Conservation (phyloP, 2,797 vertebrate genomes). For the Varecia variegata region DNA sequence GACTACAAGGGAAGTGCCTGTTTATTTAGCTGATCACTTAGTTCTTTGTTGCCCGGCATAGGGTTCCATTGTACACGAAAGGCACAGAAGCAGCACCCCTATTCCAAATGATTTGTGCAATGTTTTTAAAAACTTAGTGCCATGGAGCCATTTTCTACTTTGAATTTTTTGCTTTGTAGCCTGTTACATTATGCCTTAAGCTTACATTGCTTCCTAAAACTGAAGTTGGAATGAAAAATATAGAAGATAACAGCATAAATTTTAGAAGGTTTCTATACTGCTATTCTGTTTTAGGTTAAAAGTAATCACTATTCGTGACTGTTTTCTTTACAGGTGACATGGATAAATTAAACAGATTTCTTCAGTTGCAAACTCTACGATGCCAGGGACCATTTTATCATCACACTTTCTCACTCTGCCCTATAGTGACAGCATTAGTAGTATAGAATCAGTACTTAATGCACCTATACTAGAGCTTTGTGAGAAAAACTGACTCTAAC, state of each 20-base stretch:
- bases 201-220: neutral
- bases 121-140: neutral
- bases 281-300: neutral
- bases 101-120: slow-evolving; percentile 33
- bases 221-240: neutral
- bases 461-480: neutral
- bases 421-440: neutral
- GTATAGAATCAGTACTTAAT: neutral
- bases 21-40: slow-evolving; percentile 70
- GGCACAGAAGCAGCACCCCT: slow-evolving; percentile 53
- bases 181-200: neutral
- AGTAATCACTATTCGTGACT: neutral
- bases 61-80: slow-evolving; percentile 76
- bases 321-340: neutral
- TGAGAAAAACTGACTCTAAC: neutral
- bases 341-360: neutral
- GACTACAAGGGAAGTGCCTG: slow-evolving; percentile 76
- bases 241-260: neutral
- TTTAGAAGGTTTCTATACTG: neutral
- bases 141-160: neutral
- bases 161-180: neutral
- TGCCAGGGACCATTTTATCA: neutral
- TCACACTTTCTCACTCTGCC: neutral
- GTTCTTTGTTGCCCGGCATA: slow-evolving; percentile 77
- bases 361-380: neutral